Percentiles rank a stretch among this genome's conserved stretches.
Evolutionary conservation across 2,888 invertebrate species (phyloP).

Genomic region (Chrysomela aeneicollis): DNA sequence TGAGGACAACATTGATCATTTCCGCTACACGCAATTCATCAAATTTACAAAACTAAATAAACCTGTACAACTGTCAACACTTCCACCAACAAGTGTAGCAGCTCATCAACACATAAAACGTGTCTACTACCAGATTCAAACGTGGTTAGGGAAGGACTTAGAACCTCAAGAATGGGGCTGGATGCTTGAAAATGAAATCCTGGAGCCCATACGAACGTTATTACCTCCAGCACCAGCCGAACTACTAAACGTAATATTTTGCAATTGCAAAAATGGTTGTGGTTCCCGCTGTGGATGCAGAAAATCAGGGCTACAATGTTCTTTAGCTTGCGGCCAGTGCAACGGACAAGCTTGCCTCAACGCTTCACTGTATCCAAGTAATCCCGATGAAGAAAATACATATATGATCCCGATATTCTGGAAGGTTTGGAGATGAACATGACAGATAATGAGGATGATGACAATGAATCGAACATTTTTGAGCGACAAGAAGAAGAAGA

Average conservation of each 20-base stretch:
- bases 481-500: no score
- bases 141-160: conserved; percentile 44
- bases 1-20: background rate
- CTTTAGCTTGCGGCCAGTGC: background rate
- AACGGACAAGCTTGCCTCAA: no score
- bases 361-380: no score
- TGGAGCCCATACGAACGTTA: no score
- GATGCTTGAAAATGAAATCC: conserved; percentile 46
- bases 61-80: conserved; percentile 51
- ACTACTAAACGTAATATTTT: background rate
- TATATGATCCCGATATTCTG: no score
- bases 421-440: no score
- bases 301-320: conserved; percentile 44
- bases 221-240: conserved; percentile 28
- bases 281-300: conserved; percentile 44
- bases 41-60: conserved; percentile 52
- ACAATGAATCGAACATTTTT: no score
- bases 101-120: conserved; percentile 51
- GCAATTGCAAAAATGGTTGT: background rate
- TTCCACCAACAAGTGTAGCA: conserved; percentile 54
- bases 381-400: no score
- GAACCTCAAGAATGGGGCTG: conserved; percentile 43
- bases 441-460: no score
- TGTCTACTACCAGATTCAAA: conserved; percentile 46
- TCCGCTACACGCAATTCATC: conserved; percentile 39